Evolutionary conservation across 2,888 invertebrate species (phyloP).

Genomic region (Apodemia mormo): DNA sequence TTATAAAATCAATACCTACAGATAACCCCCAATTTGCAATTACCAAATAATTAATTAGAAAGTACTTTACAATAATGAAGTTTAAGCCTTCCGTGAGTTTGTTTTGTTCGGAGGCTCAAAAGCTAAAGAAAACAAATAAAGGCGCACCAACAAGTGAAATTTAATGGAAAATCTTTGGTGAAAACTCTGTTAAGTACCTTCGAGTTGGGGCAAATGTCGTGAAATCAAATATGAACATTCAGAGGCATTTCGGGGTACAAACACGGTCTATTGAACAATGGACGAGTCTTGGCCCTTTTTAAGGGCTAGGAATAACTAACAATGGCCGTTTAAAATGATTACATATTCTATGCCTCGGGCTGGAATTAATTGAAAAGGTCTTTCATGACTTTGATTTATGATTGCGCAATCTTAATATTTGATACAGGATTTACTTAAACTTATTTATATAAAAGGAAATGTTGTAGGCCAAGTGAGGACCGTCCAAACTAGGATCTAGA

Average conservation of each 20-base stretch:
- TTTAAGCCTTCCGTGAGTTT: slow-evolving; percentile 28
- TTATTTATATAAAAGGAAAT: not conserved
- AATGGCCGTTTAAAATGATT: slow-evolving; percentile 49
- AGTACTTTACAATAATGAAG: slow-evolving; percentile 15
- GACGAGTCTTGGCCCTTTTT: slow-evolving; percentile 52
- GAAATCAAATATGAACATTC: slow-evolving; percentile 61
- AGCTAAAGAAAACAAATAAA: slow-evolving; percentile 36
- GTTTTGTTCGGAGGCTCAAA: slow-evolving; percentile 26
- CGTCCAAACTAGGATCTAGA: too few species aligned
- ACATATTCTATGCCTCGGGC: slow-evolving; percentile 48
- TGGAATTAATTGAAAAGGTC: slow-evolving; percentile 56
- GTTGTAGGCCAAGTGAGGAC: not conserved
- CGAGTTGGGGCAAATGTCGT: slow-evolving; percentile 35
- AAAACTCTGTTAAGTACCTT: slow-evolving; percentile 46
- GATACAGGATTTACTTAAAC: slow-evolving; percentile 20
- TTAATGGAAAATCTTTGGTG: slow-evolving; percentile 56
- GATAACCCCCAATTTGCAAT: not conserved
- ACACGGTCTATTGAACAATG: slow-evolving; percentile 62
- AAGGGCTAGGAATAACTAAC: slow-evolving; percentile 44
- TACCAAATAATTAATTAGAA: slow-evolving; percentile 12
- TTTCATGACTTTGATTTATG: slow-evolving; percentile 51
- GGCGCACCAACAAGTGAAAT: slow-evolving; percentile 44
- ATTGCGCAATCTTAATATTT: slow-evolving; percentile 29
- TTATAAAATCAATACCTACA: not conserved
- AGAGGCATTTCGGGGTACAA: slow-evolving; percentile 60